Evolutionary conservation across 2,113 vertebrate species (phyloP), one percentile per base, ranked within the genome.

Genomic region (Chaetops frenatus): DNA sequence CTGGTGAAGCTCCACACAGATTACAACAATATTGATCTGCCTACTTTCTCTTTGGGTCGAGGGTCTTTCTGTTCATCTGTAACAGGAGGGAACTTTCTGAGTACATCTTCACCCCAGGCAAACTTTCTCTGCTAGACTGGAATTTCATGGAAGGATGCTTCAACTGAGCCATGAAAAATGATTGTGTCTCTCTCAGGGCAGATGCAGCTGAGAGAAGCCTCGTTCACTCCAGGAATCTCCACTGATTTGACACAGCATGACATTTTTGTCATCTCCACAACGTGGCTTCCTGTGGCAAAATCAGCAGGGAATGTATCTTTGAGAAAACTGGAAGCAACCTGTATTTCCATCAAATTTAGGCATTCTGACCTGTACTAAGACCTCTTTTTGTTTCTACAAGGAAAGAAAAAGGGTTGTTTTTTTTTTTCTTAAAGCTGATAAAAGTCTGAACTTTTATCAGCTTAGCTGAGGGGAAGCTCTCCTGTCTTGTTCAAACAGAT

Each of bases 141-240:
- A 88, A 92, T 93, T 92, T 90, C 18, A 58, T 86, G 88, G 88
- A 88, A 93, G 65, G 79, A 90, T 90, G 79, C 54, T 92, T 95
- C 81, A 88, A 11, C 28, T 71, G 79, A 96, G 64, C 88, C 92
- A 71, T 86, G 76, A 70, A 86, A 96, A 94, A 90, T 44, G 3
- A 56, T 15, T 82, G 29, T 70, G 60, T 90, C 93, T 92, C 71
- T 81, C 44, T 80, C 22, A 1, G 92, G 73, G 51, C 93, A 82
- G 87, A 44, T 42, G 35, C 77, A 91, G 77, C 86, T 89, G 81
- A 65, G 50, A 92, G 82, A 91, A 70, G 40, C 36, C 66, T 93
- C 13, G 0, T 88, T 94, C 94, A 78, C 92, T 54, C 92, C 94
- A 83, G 94, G 93, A 77, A 71, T 67, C 85, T 70, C 80, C 72